Evolutionary conservation across 2,888 invertebrate species (phyloP).

Genomic region (Alitta virens): DNA sequence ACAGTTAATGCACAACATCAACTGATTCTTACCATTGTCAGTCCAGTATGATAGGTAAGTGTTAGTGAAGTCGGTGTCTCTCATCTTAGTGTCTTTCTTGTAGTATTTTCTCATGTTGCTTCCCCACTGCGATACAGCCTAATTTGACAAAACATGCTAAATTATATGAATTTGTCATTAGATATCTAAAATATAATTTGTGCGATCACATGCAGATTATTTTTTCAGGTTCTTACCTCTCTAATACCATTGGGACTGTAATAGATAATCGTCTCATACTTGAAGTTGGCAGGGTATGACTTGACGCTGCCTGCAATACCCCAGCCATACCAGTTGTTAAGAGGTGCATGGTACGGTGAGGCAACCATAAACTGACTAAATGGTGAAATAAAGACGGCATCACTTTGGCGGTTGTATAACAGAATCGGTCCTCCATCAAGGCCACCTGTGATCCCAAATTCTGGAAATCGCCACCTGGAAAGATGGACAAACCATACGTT

Average conservation of each 20-base stretch:
- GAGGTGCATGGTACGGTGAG: conserved; percentile 10
- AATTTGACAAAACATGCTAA: background rate
- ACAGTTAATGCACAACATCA: too few species aligned
- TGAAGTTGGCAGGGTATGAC: conserved; percentile 11
- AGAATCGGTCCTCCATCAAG: conserved; percentile 18
- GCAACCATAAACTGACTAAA: conserved; percentile 29
- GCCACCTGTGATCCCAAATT: conserved; percentile 7
- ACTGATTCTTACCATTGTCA: conserved; percentile 29
- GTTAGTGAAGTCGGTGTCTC: conserved; percentile 32
- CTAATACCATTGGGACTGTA: conserved; percentile 17
- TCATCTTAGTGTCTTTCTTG: conserved; percentile 25
- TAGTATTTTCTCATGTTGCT: conserved; percentile 31
- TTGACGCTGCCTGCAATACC: conserved; percentile 18
- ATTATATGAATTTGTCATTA: background rate
- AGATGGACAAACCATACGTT: too few species aligned
- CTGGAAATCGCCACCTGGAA: conserved; percentile 14
- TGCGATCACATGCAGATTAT: too few species aligned
- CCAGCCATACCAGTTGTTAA: conserved; percentile 9
- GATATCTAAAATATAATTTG: too few species aligned
- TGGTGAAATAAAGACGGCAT: conserved; percentile 18
- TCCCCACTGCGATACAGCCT: conserved; percentile 41
- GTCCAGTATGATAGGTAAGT: conserved; percentile 43
- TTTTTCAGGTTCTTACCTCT: background rate
- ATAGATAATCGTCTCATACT: conserved; percentile 15
- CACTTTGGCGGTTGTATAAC: conserved; percentile 4